Evolutionary conservation across 2,113 vertebrate species (phyloP).

Genomic region (Cheirogaleus medius): DNA sequence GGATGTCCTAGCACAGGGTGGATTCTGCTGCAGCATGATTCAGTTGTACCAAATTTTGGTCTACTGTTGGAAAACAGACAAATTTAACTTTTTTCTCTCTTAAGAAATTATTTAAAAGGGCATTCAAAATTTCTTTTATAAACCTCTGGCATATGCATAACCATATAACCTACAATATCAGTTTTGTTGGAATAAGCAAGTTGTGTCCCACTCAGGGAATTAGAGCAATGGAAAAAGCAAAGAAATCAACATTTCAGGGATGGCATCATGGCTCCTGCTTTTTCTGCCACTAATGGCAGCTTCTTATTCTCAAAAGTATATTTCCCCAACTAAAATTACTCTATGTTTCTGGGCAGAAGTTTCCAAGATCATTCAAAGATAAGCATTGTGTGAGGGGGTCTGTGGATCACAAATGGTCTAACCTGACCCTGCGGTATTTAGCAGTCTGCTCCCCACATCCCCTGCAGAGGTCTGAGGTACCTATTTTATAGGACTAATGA

Average conservation of each 20-base stretch:
- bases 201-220: slow-evolving; percentile 9
- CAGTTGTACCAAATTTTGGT: slow-evolving; percentile 21
- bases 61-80: slow-evolving; percentile 63
- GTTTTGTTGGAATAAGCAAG: slow-evolving; percentile 16
- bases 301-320: background rate
- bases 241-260: slow-evolving; percentile 12
- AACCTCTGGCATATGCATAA: background rate
- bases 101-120: slow-evolving; percentile 41
- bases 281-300: background rate
- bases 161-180: background rate
- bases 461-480: background rate
- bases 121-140: slow-evolving; percentile 43
- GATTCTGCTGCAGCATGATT: slow-evolving; percentile 83
- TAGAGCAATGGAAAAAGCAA: background rate
- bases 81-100: slow-evolving; percentile 36
- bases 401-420: background rate
- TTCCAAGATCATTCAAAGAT: slow-evolving; percentile 39
- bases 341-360: background rate
- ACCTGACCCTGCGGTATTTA: background rate
- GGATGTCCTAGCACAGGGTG: slow-evolving; percentile 85
- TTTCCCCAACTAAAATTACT: slow-evolving; percentile 28
- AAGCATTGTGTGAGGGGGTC: background rate
- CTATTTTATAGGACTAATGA: background rate
- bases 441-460: background rate
- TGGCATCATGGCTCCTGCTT: background rate